Evolutionary conservation across 2,888 invertebrate genomes (phyloP), one percentile per base, ranked within the genome.

Genomic region (Diaperis boleti): DNA sequence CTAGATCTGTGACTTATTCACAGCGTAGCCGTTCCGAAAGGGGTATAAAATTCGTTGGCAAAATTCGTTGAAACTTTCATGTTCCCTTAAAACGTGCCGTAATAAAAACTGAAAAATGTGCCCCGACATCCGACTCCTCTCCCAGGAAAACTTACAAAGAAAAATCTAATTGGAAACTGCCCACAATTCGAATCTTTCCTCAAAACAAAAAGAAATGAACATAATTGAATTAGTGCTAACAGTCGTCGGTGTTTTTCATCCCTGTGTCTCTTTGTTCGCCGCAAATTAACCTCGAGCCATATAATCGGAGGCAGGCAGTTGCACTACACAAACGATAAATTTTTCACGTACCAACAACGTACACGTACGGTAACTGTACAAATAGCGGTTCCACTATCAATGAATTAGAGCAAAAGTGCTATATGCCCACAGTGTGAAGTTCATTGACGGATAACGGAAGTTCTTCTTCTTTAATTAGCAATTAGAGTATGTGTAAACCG

Each of bases 391-490:
- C 15, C 8, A 8, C 20, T 15, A 18, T 50, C 50, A 35, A 35
- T 17, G 15, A 20, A 37, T 50, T 50, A 35, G 47, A 47, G 31
- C 31, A 29, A 11, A 29, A 13, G 50, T 50, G 50, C 35, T 15
- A 33, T 29, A 33, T 35, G 29, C n/a, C 1, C 15, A 2, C 35
- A 17, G 15, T 20, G 35, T 8, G 2, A n/a, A 18, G 50, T 50
- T 50, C 35, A 33, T 17, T 35, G 14, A 35, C 47, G 22, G 47
- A 31, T 50, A 50, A 50, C 35, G 50, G 35, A n/a, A 35, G 47
- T 8, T n/a, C n/a, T n/a, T n/a, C n/a, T n/a, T n/a, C n/a, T n/a
- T n/a, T n/a, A n/a, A n/a, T n/a, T n/a, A n/a, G n/a, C n/a, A n/a
- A n/a, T n/a, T n/a, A n/a, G n/a, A n/a, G n/a, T n/a, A n/a, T n/a